Evolutionary conservation across 2,797 vertebrate species (phyloP).

Genomic region (Sebastes steindachneri): DNA sequence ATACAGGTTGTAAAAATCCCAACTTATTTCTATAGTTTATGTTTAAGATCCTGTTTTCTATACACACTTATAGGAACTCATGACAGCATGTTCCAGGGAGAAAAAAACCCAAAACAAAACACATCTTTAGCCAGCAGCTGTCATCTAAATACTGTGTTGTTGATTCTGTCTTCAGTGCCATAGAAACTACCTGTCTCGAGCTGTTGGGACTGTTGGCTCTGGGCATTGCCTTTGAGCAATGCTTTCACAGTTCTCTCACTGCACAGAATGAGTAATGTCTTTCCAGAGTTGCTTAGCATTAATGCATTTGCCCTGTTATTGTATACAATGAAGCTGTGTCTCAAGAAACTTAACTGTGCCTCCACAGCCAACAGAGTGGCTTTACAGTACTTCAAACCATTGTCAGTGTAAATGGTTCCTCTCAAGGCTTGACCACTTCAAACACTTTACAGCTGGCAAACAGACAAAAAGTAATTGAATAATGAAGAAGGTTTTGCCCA

Average conservation of each 20-base stretch:
- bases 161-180: conserved; percentile 73
- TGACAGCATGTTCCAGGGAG: conserved; percentile 52
- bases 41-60: not conserved
- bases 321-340: conserved; percentile 49
- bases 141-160: conserved; percentile 70
- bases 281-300: conserved; percentile 67
- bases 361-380: conserved; percentile 24
- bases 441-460: conserved; percentile 60
- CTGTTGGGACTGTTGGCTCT: conserved; percentile 66
- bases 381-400: conserved; percentile 38
- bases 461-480: conserved; percentile 54
- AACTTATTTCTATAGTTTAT: not conserved
- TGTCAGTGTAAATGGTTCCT: conserved; percentile 49
- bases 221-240: conserved; percentile 65
- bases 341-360: conserved; percentile 11
- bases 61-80: conserved; percentile 24
- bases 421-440: conserved; percentile 59
- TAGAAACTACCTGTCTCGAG: conserved; percentile 79
- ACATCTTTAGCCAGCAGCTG: conserved; percentile 56
- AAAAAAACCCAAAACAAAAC: conserved; percentile 9
- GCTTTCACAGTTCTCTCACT: conserved; percentile 64
- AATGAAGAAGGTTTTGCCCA: conserved; percentile 49
- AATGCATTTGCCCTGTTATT: conserved; percentile 66
- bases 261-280: conserved; percentile 69
- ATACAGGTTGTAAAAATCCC: not conserved